Percentiles rank a stretch among this genome's conserved stretches.
These are phyloP conservation scores for Dendrocincla fuliginosa DNA, from an alignment of 2,797 vertebrate species.

Conservation along the genomic window DNA sequence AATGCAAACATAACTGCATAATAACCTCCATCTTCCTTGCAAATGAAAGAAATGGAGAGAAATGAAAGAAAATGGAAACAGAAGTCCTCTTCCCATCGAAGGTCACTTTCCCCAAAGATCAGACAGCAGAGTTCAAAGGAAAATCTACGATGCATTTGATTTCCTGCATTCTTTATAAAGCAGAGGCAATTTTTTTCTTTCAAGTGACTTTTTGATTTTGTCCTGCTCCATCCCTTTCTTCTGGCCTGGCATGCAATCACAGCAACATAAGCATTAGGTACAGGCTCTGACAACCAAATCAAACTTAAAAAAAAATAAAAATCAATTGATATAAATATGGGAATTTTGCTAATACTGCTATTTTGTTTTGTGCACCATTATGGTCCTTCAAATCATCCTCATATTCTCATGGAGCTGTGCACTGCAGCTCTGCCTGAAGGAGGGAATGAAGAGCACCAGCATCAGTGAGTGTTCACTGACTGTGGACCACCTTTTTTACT, in stretches of 20 bases:
- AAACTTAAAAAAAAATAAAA: neutral
- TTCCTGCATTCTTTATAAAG: neutral
- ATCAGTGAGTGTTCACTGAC: neutral
- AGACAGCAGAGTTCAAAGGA: neutral
- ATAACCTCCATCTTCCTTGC: neutral
- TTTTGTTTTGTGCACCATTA: neutral
- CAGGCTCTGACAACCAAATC: conserved; percentile 29
- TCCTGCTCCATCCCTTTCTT: neutral
- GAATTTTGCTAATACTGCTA: neutral
- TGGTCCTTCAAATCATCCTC: neutral
- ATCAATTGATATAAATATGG: conserved; percentile 7
- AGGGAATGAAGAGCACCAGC: neutral
- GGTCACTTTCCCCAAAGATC: neutral
- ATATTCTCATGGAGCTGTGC: neutral
- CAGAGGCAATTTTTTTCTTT: neutral
- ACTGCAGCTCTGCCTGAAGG: neutral
- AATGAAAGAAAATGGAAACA: neutral
- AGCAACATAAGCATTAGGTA: neutral
- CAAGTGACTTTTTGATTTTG: conserved; percentile 17
- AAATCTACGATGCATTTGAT: neutral
- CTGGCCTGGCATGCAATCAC: neutral
- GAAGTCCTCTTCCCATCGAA: neutral
- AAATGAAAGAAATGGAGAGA: neutral
- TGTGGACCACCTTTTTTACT: neutral
- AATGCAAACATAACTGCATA: neutral